Percentiles rank a stretch among this genome's conserved stretches.
phyloP scores from a whole-genome alignment of 2,797 vertebrate species.

The Darevskia mixta region DNA sequence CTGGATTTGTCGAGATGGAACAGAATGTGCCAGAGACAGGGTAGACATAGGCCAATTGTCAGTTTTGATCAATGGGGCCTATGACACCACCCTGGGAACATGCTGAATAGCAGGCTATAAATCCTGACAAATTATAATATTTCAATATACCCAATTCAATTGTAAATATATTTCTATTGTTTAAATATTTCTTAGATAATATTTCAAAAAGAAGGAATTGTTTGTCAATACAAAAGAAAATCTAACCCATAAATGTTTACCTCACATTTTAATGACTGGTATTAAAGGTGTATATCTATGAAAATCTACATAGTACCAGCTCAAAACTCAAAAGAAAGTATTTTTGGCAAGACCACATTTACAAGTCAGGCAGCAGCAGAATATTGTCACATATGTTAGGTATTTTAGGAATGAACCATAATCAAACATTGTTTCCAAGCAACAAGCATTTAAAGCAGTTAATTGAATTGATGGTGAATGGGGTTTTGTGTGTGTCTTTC shows the following conservation, averaged over 20 bases:
- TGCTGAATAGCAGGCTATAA: not conserved
- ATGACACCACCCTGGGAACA: not conserved
- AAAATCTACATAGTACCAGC: not conserved
- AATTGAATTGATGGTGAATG: slow-evolving; percentile 32
- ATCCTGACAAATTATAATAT: not conserved
- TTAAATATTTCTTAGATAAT: not conserved
- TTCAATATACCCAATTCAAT: not conserved
- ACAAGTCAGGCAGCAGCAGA: not conserved
- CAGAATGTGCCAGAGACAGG: not conserved
- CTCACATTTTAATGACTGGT: not conserved
- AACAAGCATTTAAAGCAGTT: slow-evolving; percentile 9
- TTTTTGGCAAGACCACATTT: not conserved
- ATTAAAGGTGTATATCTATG: not conserved
- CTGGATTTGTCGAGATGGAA: not conserved
- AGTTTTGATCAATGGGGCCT: not conserved
- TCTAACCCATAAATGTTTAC: not conserved
- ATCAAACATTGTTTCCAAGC: slow-evolving; percentile 13
- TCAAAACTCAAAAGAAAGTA: not conserved
- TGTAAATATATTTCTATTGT: not conserved
- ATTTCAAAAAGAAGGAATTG: not conserved
- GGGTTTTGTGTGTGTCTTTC: not conserved
- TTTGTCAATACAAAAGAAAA: not conserved
- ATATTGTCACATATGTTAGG: not conserved
- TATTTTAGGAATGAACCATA: not conserved
- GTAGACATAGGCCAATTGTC: not conserved